Evolutionary conservation across 1,140 invertebrate genomes (phyloP), one percentile per base, ranked within the genome.

Genomic region (Drosophila obscura): DNA sequence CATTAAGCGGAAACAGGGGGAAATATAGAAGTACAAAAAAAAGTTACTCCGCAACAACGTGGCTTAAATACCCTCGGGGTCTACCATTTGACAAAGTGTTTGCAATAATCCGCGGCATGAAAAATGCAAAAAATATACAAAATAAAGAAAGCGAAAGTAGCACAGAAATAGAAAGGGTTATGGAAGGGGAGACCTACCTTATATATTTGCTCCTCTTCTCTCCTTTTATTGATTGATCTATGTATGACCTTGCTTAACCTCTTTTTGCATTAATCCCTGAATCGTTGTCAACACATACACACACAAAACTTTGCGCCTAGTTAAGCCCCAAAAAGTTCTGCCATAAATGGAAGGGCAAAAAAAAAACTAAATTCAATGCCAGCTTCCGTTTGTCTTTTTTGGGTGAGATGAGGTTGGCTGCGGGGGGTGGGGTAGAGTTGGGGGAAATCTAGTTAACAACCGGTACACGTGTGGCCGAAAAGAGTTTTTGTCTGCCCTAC

Each of bases 391-490:
- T 16, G 15, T 44, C 45, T 22, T 7, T 19, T 22, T 39, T n/a
- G 52, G 35, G 13, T 19, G 19, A 1, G 19, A 19, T 19, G 19
- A 19, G 19, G 19, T 19, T 1, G 19, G 19, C 19, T 19, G n/a
- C n/a, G 19, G 19, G 41, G 19, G 53, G 19, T n/a, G 28, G 43
- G 43, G 0, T 19, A 1, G 28, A 39, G 35, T 13, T 11, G 9
- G 35, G 1, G 57, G 35, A 60, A 55, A 59, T 58, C 80, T 78
- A 82, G 71, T 82, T 82, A 82, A 71, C 75, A 83, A 50, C 62
- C 71, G 65, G 50, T 51, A 83, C 80, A 83, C 80, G 80, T 83
- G 75, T 74, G 58, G 48, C 60, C 53, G 39, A 75, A 74, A 66
- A 62, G 66, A 67, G 64, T 72, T 71, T 55, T 45, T 61, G 49